Conservation (phyloP, 2,797 vertebrate genomes). For the Cryptoprocta ferox region DNA sequence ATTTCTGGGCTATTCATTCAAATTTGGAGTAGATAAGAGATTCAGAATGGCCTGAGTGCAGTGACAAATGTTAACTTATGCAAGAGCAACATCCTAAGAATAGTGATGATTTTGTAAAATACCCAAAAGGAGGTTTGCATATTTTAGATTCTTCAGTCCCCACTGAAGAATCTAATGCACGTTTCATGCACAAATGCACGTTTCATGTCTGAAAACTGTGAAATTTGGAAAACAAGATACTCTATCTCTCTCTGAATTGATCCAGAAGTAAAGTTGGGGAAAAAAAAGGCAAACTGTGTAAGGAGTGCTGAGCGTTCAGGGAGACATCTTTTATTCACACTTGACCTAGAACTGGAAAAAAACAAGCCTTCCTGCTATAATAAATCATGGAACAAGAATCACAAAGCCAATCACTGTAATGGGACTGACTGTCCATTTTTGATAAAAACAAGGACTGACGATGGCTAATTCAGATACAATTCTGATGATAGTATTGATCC, state of each 20-base stretch:
- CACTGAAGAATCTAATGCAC: no score
- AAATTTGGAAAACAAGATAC: not conserved
- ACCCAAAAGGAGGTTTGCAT: slow-evolving; percentile 5
- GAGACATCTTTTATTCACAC: not conserved
- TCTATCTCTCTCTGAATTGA: not conserved
- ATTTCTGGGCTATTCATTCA: slow-evolving; percentile 55
- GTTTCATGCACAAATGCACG: not conserved
- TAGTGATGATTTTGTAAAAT: slow-evolving; percentile 28
- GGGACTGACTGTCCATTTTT: not conserved
- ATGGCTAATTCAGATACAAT: slow-evolving; percentile 20
- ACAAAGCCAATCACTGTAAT: not conserved
- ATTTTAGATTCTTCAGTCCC: slow-evolving; percentile 30
- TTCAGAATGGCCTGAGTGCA: not conserved
- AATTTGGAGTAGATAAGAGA: slow-evolving; percentile 58
- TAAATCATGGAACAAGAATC: not conserved
- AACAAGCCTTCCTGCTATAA: not conserved
- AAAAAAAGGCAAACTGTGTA: not conserved
- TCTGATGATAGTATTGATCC: not conserved
- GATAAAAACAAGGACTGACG: not conserved
- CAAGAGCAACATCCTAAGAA: slow-evolving; percentile 55
- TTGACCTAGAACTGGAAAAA: not conserved
- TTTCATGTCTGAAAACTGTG: not conserved
- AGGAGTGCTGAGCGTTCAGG: not conserved
- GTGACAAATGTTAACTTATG: slow-evolving; percentile 49
- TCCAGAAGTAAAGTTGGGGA: not conserved